Evolutionary conservation across 2,888 invertebrate genomes (phyloP).

Genomic region (Morinoia aosen): DNA sequence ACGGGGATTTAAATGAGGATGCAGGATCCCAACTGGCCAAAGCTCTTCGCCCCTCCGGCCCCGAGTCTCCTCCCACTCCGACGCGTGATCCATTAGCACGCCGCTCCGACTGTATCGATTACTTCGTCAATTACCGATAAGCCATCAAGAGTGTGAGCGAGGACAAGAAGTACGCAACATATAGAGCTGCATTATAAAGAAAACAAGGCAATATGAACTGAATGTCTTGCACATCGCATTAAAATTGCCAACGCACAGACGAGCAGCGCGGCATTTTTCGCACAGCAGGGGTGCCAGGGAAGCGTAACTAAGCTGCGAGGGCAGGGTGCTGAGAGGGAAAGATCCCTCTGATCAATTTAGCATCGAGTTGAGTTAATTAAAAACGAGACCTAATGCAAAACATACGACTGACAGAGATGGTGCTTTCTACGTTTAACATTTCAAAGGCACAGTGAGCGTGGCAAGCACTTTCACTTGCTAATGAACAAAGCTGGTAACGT

Average conservation of each 20-base stretch:
- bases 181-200: neutral
- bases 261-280: neutral
- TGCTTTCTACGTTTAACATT: neutral
- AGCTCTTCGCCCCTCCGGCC: neutral
- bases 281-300: neutral
- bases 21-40: neutral
- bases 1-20: conserved; percentile 30
- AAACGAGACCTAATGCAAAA: neutral
- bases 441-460: neutral
- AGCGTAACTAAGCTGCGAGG: neutral
- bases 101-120: conserved; percentile 35
- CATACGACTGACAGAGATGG: neutral
- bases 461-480: neutral
- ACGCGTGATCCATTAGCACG: neutral
- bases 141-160: conserved; percentile 19
- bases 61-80: neutral
- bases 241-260: neutral
- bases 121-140: conserved; percentile 47
- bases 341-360: conserved; percentile 3
- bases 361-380: conserved; percentile 2
- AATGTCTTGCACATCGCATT: neutral
- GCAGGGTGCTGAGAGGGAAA: neutral
- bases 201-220: neutral
- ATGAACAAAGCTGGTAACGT: neutral
- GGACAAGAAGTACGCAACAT: neutral